Evolutionary conservation across 2,888 invertebrate species (phyloP), one percentile per base, ranked within the genome.

Genomic region (Apomyelois bistriatella): DNA sequence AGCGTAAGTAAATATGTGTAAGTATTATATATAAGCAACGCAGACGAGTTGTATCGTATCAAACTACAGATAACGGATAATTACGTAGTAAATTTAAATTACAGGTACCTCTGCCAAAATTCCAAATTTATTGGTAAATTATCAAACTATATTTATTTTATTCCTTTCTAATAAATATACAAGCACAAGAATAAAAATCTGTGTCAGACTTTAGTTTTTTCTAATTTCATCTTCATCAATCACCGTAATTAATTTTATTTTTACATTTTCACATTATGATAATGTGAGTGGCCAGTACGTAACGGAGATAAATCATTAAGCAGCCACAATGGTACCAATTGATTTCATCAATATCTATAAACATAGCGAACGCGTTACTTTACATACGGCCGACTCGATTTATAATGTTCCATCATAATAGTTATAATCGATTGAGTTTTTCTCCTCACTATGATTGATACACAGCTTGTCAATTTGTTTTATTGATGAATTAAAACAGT

Each of bases 381-480:
- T 50, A 50, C 38, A 50, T 50, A 40, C 30, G 15, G 40, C 16
- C 7, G 13, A 10, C 13, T 30, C 49, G 30, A 50, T 50, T 50
- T 50, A 41, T 50, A 32, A 50, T 15, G 28, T 30, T 30, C 40
- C 30, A 40, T 50, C 49, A 50, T 40, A 50, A 48, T 48, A 46
- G 13, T 32, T 46, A 40, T 50, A 50, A 50, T 50, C 49, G 40
- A 50, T 50, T 50, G 40, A 50, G 49, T 38, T 50, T 50, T 50
- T 50, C 49, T 28, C 40, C 30, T 30, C 16, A 32, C 32, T 8
- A 9, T 50, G 49, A 50, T 50, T 50, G 49, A 50, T 50, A 41
- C 15, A 40, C 32, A 16, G 32, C 46, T 46, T 40, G 28, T 30
- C 49, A 22, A 50, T 41, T 50, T 28, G 32, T 40, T 50, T 50